A percentile compares a stretch with the other conserved stretches of the same genome.
Conservation (phyloP, 2,797 vertebrate species). For the Manis javanica region DNA sequence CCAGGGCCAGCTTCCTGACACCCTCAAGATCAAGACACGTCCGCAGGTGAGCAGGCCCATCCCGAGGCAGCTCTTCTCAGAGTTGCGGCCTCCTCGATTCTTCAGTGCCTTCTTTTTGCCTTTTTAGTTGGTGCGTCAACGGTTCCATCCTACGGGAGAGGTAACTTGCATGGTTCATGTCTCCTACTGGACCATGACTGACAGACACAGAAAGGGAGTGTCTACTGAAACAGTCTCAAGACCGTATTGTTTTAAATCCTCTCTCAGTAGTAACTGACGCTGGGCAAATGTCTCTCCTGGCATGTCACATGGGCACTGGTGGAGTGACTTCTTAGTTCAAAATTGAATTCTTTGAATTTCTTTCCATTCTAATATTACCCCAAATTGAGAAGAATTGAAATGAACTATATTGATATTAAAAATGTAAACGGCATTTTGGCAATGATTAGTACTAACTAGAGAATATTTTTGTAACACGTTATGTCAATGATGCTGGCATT, state of each 20-base stretch:
- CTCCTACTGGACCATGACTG: background rate
- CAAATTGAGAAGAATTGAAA: background rate
- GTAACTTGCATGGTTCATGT: background rate
- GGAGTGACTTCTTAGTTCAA: background rate
- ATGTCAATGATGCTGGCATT: rapidly evolving
- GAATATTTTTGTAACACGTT: background rate
- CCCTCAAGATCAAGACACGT: background rate
- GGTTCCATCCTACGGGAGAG: background rate
- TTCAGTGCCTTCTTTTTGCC: background rate
- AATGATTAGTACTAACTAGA: background rate
- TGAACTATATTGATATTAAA: background rate
- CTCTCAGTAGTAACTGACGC: background rate
- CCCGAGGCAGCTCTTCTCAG: background rate
- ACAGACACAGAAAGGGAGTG: background rate
- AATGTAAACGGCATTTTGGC: background rate
- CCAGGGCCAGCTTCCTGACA: too few relatives aligned
- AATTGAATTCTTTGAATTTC: background rate
- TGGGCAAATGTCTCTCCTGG: background rate
- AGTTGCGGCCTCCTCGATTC: background rate
- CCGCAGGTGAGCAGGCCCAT: background rate
- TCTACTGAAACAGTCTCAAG: background rate
- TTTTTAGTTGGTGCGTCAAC: background rate
- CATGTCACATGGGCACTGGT: background rate
- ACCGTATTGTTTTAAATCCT: background rate
- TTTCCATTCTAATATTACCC: background rate